These are phyloP conservation scores for Spisula solida DNA, from an alignment of 2,888 invertebrate genomes.

Conservation along the genomic window DNA sequence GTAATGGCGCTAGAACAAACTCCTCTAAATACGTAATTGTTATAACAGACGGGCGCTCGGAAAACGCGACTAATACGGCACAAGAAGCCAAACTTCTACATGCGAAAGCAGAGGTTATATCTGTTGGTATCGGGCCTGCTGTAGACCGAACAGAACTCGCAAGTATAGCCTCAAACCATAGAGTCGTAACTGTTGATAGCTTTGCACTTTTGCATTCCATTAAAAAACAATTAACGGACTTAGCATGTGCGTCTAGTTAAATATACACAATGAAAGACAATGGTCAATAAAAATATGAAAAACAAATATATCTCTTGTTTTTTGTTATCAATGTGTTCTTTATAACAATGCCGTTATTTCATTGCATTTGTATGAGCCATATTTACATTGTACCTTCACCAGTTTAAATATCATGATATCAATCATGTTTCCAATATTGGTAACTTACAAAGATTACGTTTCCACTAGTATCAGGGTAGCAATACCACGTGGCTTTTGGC, in stretches of 20 bases:
- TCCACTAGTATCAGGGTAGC: too few relatives aligned
- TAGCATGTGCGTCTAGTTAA: conserved; percentile 59
- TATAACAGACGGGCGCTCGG: conserved; percentile 77
- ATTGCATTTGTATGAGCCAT: too few relatives aligned
- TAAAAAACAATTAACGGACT: conserved; percentile 65
- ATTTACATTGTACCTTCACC: too few relatives aligned
- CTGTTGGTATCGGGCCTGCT: conserved; percentile 70
- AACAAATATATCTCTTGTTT: too few relatives aligned
- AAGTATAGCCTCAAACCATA: conserved; percentile 64
- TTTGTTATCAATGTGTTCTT: too few relatives aligned
- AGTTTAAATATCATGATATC: too few relatives aligned
- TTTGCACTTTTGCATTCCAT: conserved; percentile 69
- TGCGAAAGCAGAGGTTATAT: conserved; percentile 60
- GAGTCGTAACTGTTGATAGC: conserved; percentile 64
- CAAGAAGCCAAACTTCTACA: conserved; percentile 64
- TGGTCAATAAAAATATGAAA: too few relatives aligned
- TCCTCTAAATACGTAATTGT: conserved; percentile 75
- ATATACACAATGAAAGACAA: too few relatives aligned
- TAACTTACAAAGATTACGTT: too few relatives aligned
- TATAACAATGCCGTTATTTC: too few relatives aligned
- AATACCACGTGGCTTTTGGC: too few relatives aligned
- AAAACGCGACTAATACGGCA: conserved; percentile 62
- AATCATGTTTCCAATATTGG: too few relatives aligned
- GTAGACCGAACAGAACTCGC: conserved; percentile 65
- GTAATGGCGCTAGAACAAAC: conserved; percentile 64